A percentile compares a stretch with the other conserved stretches of the same genome.
Conservation (phyloP, 2,113 vertebrate genomes). For the Heptranchias perlo region DNA sequence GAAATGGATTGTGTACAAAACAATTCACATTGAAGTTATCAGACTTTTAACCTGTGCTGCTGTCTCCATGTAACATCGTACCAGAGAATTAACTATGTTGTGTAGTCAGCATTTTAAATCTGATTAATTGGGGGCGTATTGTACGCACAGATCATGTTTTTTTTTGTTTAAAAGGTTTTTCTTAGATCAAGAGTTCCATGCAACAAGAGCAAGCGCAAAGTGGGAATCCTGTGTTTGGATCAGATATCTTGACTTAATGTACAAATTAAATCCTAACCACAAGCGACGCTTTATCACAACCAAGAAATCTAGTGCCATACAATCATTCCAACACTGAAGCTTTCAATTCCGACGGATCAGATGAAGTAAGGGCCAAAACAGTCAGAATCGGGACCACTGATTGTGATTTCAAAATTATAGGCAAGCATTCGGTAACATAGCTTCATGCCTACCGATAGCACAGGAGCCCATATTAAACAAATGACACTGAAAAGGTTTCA, state of each 20-base stretch:
- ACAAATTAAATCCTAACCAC: not conserved
- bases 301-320: not conserved
- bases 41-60: not conserved
- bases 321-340: not conserved
- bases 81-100: not conserved
- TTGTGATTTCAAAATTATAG: not conserved
- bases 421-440: not conserved
- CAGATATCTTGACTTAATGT: not conserved
- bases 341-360: not conserved
- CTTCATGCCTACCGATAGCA: not conserved
- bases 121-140: not conserved
- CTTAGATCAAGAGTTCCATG: not conserved
- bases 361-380: not conserved
- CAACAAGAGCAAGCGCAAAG: not conserved
- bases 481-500: not conserved
- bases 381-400: not conserved
- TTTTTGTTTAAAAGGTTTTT: not conserved
- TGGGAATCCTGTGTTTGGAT: not conserved
- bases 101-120: not conserved
- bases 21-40: not conserved
- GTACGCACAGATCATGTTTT: not conserved
- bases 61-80: not conserved
- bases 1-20: not conserved
- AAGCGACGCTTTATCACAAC: not conserved
- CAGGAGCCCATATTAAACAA: not conserved